Percentiles rank a stretch among this genome's conserved stretches.
These are phyloP conservation scores for Heliopora coerulea DNA, from an alignment of 92 coral and sea anemone species.

Conservation along the genomic window DNA sequence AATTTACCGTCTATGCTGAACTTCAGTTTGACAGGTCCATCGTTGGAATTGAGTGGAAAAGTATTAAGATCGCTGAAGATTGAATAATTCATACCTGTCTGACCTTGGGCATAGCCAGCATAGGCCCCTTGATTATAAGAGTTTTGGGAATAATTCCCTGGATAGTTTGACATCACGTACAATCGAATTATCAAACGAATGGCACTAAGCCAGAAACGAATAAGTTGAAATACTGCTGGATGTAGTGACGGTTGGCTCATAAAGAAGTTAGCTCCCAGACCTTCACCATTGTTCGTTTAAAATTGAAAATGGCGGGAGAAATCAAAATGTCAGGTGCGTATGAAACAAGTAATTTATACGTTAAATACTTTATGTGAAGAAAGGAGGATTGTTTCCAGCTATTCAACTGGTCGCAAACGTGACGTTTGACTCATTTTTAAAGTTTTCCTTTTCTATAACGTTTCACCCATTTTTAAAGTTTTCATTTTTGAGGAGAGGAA, in stretches of 20 bases:
- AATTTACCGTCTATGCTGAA: too few species aligned
- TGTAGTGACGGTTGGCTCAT: background rate
- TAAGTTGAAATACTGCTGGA: background rate
- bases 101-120: slow-evolving; percentile 6
- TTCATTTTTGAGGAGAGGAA: too few species aligned
- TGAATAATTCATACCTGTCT: background rate
- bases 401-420: too few species aligned
- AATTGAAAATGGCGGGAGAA: too few species aligned
- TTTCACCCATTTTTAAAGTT: too few species aligned
- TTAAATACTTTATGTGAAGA: background rate
- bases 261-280: background rate
- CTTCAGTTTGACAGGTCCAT: too few species aligned
- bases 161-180: slow-evolving; percentile 32
- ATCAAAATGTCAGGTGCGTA: too few species aligned
- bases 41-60: background rate
- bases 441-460: background rate
- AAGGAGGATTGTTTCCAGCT: background rate
- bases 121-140: slow-evolving; percentile 8
- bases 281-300: background rate
- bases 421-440: background rate
- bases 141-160: slow-evolving; percentile 22
- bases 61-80: background rate
- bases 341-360: background rate
- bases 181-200: background rate
- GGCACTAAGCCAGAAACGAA: background rate